phyloP scores from a whole-genome alignment of 2,888 invertebrate genomes.

The Myathropa florea region DNA sequence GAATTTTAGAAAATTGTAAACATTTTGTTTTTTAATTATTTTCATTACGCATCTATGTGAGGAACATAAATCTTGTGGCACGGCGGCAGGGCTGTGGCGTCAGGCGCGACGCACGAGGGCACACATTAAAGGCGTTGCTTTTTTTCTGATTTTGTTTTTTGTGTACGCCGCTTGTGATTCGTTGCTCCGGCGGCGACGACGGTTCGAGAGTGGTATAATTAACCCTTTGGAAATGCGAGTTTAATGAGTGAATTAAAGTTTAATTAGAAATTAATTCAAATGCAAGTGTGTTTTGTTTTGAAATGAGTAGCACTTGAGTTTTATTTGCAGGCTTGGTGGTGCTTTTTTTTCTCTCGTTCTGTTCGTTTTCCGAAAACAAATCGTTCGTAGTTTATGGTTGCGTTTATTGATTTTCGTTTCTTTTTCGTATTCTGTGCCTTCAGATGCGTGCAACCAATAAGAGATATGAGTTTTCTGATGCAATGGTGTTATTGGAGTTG shows the following conservation, averaged over 20 bases:
- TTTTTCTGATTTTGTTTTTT: not conserved
- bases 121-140: not conserved
- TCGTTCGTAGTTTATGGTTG: constrained; percentile 35
- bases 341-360: not conserved
- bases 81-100: constrained; percentile 1
- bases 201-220: constrained; percentile 37
- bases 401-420: constrained; percentile 35
- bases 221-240: constrained; percentile 56
- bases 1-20: constrained; percentile 55
- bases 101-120: constrained; percentile 23
- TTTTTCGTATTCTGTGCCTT: not conserved
- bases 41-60: constrained; percentile 55
- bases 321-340: not conserved
- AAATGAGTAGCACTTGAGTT: constrained; percentile 16
- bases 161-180: not conserved
- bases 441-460: constrained; percentile 24
- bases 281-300: constrained; percentile 46
- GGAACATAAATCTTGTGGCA: constrained; percentile 48
- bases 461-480: constrained; percentile 27
- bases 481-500: constrained; percentile 2
- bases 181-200: not conserved
- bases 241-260: constrained; percentile 62
- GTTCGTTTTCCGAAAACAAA: constrained; percentile 40
- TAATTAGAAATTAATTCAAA: constrained; percentile 60
- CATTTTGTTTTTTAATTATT: constrained; percentile 55